Percentiles rank a stretch among this genome's conserved stretches.
Evolutionary conservation across 2,113 vertebrate genomes (phyloP).

Genomic region (Myrmophylax atrothorax): DNA sequence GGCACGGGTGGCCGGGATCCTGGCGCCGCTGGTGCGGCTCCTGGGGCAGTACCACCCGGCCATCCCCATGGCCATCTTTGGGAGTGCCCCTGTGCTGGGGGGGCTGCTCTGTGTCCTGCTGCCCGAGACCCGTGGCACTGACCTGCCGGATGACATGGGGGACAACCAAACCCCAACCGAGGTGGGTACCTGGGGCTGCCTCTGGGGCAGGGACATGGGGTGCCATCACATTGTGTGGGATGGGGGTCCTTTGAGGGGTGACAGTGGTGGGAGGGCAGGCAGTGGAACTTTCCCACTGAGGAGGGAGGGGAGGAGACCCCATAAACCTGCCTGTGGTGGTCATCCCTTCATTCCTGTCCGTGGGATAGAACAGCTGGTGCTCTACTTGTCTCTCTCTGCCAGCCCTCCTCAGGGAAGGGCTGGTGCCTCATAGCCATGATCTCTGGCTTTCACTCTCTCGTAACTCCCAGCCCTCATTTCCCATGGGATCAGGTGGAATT

Average conservation of each 20-base stretch:
- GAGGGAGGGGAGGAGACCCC: neutral
- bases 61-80: slow-evolving; percentile 55
- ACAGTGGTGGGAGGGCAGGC: neutral
- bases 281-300: fast-evolving
- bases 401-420: neutral
- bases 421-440: fast-evolving
- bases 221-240: fast-evolving
- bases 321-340: neutral
- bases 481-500: neutral
- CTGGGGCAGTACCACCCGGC: neutral
- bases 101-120: slow-evolving; percentile 78
- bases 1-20: neutral
- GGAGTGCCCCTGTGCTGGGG: slow-evolving; percentile 68
- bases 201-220: neutral
- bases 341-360: neutral
- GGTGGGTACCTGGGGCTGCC: neutral
- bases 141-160: slow-evolving; percentile 73
- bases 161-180: fast-evolving
- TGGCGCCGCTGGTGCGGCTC: neutral
- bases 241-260: neutral
- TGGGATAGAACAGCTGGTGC: neutral
- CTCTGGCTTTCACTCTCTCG: neutral
- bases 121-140: slow-evolving; percentile 79
- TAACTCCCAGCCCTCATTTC: neutral
- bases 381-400: fast-evolving